phyloP scores from a whole-genome alignment of 2,888 invertebrate species.

The Bruchidius siliquastri region DNA sequence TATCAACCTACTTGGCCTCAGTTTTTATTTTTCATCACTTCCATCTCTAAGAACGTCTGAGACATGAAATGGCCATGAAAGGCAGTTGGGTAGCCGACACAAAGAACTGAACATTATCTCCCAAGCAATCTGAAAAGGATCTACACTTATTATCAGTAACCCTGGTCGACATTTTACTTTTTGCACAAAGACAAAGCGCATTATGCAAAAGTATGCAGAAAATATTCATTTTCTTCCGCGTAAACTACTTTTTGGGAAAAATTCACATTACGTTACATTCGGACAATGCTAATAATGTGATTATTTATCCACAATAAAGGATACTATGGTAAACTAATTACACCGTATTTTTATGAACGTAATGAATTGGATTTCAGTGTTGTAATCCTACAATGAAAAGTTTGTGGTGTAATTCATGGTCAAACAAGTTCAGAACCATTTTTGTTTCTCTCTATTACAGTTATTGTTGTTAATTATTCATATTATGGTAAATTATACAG shows the following conservation, averaged over 20 bases:
- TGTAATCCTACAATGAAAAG: neutral
- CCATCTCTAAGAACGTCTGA: neutral
- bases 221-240: neutral
- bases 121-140: neutral
- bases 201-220: neutral
- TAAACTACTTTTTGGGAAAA: neutral
- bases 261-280: neutral
- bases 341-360: neutral
- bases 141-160: neutral
- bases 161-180: neutral
- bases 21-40: too few relatives aligned
- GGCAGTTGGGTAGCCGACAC: neutral
- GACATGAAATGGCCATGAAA: neutral
- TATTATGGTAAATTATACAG: neutral
- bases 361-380: neutral
- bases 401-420: neutral
- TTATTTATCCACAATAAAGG: neutral
- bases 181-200: neutral
- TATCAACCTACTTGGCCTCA: too few relatives aligned
- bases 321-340: neutral
- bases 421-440: neutral
- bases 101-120: neutral
- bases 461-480: neutral
- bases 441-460: neutral
- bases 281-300: neutral